Evolutionary conservation across 2,797 vertebrate genomes (phyloP), one percentile per base, ranked within the genome.

Genomic region (Botia kubotai): DNA sequence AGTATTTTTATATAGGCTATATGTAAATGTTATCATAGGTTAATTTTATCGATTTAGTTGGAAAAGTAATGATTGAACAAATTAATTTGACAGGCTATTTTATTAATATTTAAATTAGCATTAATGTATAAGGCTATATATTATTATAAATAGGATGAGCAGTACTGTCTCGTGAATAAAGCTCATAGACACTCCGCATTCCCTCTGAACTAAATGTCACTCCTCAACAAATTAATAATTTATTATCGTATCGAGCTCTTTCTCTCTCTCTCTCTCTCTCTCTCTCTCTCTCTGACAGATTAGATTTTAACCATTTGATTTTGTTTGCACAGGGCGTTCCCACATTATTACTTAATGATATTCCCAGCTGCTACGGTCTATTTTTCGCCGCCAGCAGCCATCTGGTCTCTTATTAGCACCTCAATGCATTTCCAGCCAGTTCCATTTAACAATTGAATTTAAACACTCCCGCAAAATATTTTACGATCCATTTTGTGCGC

Each of bases 381-480:
- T 93, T 95, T 95, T 94, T 93, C 92, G 91, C 91, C 92, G 95
- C 94, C 92, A 94, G 88, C 90, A 92, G 94, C 95, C 96, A 96
- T 96, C 96, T 95, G 94, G 94, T 94, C 91, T 92, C 92, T 95
- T 94, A 93, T 95, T 95, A 96, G 95, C 95, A 96, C 94, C 93
- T 93, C 92, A 93, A 96, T 96, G 93, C 93, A 89, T 93, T 95
- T 91, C 90, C 92, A 90, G 93, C 91, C 93, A 92, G 91, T 89
- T 88, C 89, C 92, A 90, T 91, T 91, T 92, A 92, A 85, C 87
- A 85, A 85, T 57, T 80, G 48, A 70, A 92, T 91, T 90, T 88
- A 90, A 92, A 93, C 93, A 90, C 77, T 79, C 46, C 8, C 46
- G 58, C 58, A 43, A 65, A 72, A 72, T 65, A 65, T 72, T 53